phyloP scores from a whole-genome alignment of 2,797 vertebrate genomes.

The Salmo trutta region DNA sequence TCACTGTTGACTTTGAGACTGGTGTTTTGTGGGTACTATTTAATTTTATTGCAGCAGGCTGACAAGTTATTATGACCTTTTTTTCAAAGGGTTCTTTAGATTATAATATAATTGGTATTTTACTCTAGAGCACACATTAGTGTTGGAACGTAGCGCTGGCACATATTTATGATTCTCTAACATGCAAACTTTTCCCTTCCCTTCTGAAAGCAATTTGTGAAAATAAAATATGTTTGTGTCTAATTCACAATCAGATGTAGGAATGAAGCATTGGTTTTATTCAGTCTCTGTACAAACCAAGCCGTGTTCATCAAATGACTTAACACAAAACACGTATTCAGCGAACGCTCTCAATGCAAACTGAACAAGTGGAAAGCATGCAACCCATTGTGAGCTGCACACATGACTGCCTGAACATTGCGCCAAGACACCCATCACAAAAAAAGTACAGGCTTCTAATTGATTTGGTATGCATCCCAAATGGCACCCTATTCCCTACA shows the following conservation, averaged over 20 bases:
- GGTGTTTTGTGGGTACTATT: neutral
- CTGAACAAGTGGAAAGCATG: neutral
- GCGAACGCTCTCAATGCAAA: slow-evolving; percentile 13
- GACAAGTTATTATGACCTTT: slow-evolving; percentile 13
- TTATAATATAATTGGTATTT: slow-evolving; percentile 14
- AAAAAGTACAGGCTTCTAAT: neutral
- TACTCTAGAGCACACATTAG: slow-evolving; percentile 11
- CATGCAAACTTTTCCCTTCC: slow-evolving; percentile 29
- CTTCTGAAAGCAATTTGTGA: slow-evolving; percentile 52
- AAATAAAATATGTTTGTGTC: slow-evolving; percentile 34
- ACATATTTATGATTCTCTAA: slow-evolving; percentile 16
- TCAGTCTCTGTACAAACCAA: neutral
- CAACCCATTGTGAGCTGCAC: neutral
- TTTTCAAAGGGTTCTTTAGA: slow-evolving; percentile 17
- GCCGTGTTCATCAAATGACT: slow-evolving; percentile 21
- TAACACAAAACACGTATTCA: slow-evolving; percentile 21
- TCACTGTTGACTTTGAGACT: too few relatives aligned
- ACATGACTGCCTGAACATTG: neutral
- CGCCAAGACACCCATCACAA: neutral
- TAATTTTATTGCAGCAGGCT: neutral
- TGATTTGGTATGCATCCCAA: neutral
- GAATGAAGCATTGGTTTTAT: slow-evolving; percentile 10
- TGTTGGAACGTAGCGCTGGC: slow-evolving; percentile 30
- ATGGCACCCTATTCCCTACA: too few relatives aligned
- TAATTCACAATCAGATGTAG: slow-evolving; percentile 35